Evolutionary conservation across 2,888 invertebrate species (phyloP).

Genomic region (Sceliomorpha sp.): DNA sequence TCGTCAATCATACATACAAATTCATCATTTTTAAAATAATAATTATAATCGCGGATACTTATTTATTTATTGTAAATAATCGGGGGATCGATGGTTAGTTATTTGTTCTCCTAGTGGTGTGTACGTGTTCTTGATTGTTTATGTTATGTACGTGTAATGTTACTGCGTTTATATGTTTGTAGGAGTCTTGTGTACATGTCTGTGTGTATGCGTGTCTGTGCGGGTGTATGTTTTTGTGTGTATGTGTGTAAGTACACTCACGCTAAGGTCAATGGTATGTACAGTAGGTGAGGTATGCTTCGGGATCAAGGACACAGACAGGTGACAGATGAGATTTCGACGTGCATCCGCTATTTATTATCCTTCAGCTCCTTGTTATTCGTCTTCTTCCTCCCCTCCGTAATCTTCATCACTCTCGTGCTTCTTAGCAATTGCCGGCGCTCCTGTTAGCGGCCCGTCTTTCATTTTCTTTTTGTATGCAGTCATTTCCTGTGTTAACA

Average conservation of each 20-base stretch:
- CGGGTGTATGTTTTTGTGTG: constrained; percentile 36
- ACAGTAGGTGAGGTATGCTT: constrained; percentile 81
- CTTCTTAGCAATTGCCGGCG: constrained; percentile 82
- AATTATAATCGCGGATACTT: constrained; percentile 77
- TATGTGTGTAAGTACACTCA: constrained; percentile 79
- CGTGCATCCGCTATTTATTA: constrained; percentile 81
- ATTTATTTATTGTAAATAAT: constrained; percentile 78
- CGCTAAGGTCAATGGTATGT: constrained; percentile 81
- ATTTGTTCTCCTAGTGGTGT: constrained; percentile 75
- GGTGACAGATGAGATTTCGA: constrained; percentile 79
- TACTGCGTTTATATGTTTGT: background rate
- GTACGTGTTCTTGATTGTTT: constrained; percentile 25
- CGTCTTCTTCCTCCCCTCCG: constrained; percentile 85
- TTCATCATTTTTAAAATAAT: constrained; percentile 76
- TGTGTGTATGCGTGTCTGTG: constrained; percentile 31
- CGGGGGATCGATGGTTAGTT: constrained; percentile 76
- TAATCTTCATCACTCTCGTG: constrained; percentile 84
- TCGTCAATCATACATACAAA: constrained; percentile 75
- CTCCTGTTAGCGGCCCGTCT: constrained; percentile 79
- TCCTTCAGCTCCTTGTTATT: constrained; percentile 82
- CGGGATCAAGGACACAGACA: constrained; percentile 79
- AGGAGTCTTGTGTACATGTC: background rate
- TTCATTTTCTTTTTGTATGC: constrained; percentile 89
- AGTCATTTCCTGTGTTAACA: constrained; percentile 87
- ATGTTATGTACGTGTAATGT: constrained; percentile 15